phyloP scores from a whole-genome alignment of 2,113 vertebrate genomes.

The Onychostruthus taczanowskii region DNA sequence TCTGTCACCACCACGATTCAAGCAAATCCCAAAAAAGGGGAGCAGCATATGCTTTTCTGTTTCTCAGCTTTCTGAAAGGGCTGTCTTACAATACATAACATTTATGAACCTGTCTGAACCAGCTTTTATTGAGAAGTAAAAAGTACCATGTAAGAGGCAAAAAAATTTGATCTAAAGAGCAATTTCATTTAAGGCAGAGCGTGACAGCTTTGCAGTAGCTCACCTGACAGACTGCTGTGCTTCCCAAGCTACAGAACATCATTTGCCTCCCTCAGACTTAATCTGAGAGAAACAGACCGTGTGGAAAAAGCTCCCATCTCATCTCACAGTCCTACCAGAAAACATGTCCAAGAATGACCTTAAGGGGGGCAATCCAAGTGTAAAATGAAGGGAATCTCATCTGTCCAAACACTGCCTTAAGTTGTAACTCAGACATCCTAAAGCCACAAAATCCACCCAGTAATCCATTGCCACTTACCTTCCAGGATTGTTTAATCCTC shows the following conservation, averaged over 20 bases:
- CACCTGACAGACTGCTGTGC: not conserved
- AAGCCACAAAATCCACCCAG: not conserved
- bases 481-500: not conserved
- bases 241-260: not conserved
- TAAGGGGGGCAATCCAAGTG: not conserved
- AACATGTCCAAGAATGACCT: not conserved
- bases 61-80: constrained; percentile 35
- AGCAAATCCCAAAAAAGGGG: not conserved
- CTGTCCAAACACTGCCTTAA: not conserved
- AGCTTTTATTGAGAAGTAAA: constrained; percentile 37
- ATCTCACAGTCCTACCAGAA: not conserved
- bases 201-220: not conserved
- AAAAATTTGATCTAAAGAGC: not conserved
- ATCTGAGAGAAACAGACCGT: not conserved
- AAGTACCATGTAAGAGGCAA: constrained; percentile 10
- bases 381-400: not conserved
- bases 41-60: not conserved
- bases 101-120: not conserved
- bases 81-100: not conserved
- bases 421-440: not conserved
- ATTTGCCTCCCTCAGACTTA: not conserved
- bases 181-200: not conserved
- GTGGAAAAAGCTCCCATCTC: not conserved
- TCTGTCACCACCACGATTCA: not conserved
- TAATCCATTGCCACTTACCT: not conserved